Conservation (phyloP, 2,797 vertebrate species). For the Myotis myotis region DNA sequence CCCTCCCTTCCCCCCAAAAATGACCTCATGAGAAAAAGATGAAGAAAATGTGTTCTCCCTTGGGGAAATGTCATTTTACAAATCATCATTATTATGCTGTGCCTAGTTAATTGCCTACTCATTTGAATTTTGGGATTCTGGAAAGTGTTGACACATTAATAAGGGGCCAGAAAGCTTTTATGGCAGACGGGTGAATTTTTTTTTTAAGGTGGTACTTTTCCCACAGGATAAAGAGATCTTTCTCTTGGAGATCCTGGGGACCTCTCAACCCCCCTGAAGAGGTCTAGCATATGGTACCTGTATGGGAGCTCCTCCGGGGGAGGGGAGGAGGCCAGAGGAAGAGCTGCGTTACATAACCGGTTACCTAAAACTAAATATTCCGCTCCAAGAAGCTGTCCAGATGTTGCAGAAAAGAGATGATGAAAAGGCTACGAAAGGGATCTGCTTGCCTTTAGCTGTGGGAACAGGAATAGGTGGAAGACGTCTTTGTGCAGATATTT, state of each 20-base stretch:
- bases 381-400: conserved; percentile 75
- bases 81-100: conserved; percentile 22
- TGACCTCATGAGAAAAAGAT: conserved; percentile 47
- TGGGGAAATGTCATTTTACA: not conserved
- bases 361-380: conserved; percentile 81
- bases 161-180: conserved; percentile 60
- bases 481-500: conserved; percentile 65
- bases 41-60: conserved; percentile 21
- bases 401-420: conserved; percentile 50
- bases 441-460: conserved; percentile 35
- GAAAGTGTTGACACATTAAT: conserved; percentile 54
- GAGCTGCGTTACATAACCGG: conserved; percentile 80
- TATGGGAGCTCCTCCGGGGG: conserved; percentile 72
- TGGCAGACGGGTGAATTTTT: not conserved
- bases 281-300: conserved; percentile 60
- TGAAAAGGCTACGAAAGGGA: not conserved
- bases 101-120: conserved; percentile 39
- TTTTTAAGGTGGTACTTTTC: conserved; percentile 52
- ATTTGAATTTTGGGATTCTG: conserved; percentile 52
- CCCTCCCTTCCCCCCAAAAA: conserved; percentile 52
- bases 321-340: conserved; percentile 37
- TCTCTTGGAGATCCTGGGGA: conserved; percentile 55
- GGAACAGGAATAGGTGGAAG: conserved; percentile 7
- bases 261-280: conserved; percentile 61
- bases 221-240: not conserved